phyloP scores from a whole-genome alignment of 1,140 invertebrate genomes.

The Zaprionus vittiger region DNA sequence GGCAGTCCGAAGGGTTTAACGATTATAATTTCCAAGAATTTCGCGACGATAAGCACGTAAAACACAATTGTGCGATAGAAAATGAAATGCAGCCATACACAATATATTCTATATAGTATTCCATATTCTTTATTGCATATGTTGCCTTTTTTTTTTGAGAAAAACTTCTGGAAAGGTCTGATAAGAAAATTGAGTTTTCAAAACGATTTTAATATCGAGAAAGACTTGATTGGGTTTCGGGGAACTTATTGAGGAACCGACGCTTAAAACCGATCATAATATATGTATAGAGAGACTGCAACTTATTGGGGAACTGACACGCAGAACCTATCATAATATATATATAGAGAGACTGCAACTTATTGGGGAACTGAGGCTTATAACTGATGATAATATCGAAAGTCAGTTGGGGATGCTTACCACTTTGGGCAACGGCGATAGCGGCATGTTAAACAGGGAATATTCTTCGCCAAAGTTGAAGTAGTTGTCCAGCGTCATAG shows the following conservation, averaged over 20 bases:
- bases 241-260: no score
- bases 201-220: no score
- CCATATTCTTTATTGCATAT: background rate
- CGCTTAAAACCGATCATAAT: background rate
- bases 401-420: slow-evolving; percentile 54
- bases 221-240: no score
- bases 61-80: slow-evolving; percentile 19
- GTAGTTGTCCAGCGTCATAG: slow-evolving; percentile 82
- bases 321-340: background rate
- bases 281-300: no score
- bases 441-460: slow-evolving; percentile 70
- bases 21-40: slow-evolving; percentile 45
- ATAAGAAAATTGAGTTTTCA: slow-evolving; percentile 40
- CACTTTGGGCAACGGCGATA: slow-evolving; percentile 80
- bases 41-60: slow-evolving; percentile 29
- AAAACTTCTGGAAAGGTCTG: slow-evolving; percentile 42
- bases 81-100: background rate
- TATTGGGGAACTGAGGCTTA: background rate
- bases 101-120: background rate
- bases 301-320: no score
- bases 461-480: slow-evolving; percentile 80
- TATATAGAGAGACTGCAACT: no score
- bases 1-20: slow-evolving; percentile 10
- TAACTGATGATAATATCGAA: background rate
- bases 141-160: background rate